Evolutionary conservation across 2,797 vertebrate species (phyloP).

Genomic region (Coracias cyanogaster): DNA sequence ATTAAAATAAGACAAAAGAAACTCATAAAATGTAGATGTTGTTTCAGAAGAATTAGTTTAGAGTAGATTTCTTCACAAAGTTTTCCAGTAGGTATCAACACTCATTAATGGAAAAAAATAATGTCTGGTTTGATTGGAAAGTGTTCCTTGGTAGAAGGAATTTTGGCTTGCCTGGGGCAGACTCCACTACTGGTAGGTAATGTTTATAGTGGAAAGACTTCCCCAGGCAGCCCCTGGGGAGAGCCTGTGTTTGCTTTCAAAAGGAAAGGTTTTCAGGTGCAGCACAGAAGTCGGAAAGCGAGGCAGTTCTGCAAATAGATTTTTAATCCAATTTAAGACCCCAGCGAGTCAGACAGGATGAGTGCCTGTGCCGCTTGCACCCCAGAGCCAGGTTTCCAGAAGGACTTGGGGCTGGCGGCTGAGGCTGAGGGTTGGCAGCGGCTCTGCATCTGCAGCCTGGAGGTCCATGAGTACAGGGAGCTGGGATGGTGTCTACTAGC

Average conservation of each 20-base stretch:
- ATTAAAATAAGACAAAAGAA: neutral
- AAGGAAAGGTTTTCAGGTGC: constrained; percentile 67
- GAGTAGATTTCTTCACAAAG: neutral
- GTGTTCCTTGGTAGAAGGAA: constrained; percentile 52
- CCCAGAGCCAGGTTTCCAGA: neutral
- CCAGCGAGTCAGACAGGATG: fast-evolving
- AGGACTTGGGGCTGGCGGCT: neutral
- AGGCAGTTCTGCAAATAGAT: constrained; percentile 16
- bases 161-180: constrained; percentile 59
- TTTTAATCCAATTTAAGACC: constrained; percentile 63
- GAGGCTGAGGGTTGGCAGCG: fast-evolving
- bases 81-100: constrained; percentile 61
- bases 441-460: neutral
- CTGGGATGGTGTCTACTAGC: neutral
- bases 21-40: fast-evolving
- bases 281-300: constrained; percentile 37
- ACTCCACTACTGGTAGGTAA: constrained; percentile 57
- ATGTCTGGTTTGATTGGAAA: constrained; percentile 59
- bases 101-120: constrained; percentile 63
- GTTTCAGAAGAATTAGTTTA: neutral
- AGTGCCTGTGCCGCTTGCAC: fast-evolving
- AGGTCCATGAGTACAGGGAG: fast-evolving
- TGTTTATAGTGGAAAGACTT: constrained; percentile 65
- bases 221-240: constrained; percentile 58
- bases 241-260: constrained; percentile 51